These are phyloP conservation scores for Kuschelorhynchus macadamiae DNA, from an alignment of 2,888 invertebrate genomes.

Conservation along the genomic window DNA sequence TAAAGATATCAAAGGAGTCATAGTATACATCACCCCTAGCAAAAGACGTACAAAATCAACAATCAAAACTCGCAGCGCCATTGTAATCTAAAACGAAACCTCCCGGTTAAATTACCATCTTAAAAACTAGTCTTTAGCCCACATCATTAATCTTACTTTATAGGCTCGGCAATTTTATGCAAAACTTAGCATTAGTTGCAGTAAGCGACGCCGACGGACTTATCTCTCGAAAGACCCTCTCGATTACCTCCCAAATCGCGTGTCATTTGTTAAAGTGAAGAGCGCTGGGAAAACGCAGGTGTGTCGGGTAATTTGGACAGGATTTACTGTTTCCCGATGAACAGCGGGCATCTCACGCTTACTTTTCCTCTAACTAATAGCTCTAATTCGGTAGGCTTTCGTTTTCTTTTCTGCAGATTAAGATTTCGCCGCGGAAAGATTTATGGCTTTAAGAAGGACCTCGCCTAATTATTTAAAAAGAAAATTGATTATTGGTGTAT, in stretches of 20 bases:
- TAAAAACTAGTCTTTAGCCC: constrained; percentile 62
- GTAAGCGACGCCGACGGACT: constrained; percentile 61
- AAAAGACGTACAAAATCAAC: constrained; percentile 1
- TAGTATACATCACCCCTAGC: not conserved
- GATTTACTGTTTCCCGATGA: constrained; percentile 61
- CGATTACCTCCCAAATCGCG: constrained; percentile 66
- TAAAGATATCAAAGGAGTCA: too few relatives aligned
- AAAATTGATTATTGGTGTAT: constrained; percentile 2
- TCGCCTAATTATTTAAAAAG: constrained; percentile 3
- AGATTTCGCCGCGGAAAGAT: constrained; percentile 42
- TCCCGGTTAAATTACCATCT: constrained; percentile 57
- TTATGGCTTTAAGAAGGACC: constrained; percentile 31
- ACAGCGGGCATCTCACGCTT: constrained; percentile 41
- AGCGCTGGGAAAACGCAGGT: constrained; percentile 64
- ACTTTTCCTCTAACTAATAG: constrained; percentile 46
- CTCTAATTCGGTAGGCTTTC: constrained; percentile 39
- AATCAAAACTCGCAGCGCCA: not conserved
- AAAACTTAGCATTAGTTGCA: constrained; percentile 63
- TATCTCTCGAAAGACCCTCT: constrained; percentile 58
- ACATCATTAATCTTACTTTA: constrained; percentile 63
- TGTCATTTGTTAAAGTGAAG: constrained; percentile 67
- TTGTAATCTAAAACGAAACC: constrained; percentile 9
- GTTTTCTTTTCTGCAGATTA: constrained; percentile 40
- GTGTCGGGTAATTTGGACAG: constrained; percentile 64
- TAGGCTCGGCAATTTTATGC: constrained; percentile 64